Evolutionary conservation across 2,797 vertebrate genomes (phyloP).

Genomic region (Chelon auratus): DNA sequence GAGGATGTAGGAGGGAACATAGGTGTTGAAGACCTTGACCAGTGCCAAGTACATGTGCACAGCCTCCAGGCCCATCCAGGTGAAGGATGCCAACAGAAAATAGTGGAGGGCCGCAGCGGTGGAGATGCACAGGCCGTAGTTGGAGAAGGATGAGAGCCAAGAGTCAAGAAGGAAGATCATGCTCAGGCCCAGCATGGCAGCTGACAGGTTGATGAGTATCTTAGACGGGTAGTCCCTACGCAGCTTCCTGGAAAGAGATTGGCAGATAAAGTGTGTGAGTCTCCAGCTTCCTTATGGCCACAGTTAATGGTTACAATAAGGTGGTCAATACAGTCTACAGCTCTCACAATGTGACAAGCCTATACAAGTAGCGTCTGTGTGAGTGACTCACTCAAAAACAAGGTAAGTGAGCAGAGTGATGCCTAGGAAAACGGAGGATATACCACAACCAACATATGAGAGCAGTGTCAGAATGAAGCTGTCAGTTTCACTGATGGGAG

Average conservation of each 20-base stretch:
- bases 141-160: constrained; percentile 87
- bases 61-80: constrained; percentile 93
- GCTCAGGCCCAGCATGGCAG: constrained; percentile 87
- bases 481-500: constrained; percentile 67
- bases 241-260: constrained; percentile 81
- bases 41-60: constrained; percentile 92
- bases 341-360: background rate
- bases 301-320: background rate
- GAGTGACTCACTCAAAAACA: constrained; percentile 87
- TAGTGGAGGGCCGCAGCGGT: constrained; percentile 87
- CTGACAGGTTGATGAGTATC: constrained; percentile 91
- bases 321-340: background rate
- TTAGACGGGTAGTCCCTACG: constrained; percentile 89
- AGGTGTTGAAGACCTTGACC: constrained; percentile 93
- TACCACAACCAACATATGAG: constrained; percentile 88
- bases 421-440: constrained; percentile 90
- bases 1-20: constrained; percentile 88
- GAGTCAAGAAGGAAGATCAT: constrained; percentile 87
- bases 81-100: constrained; percentile 91
- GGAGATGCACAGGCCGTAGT: constrained; percentile 82
- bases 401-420: constrained; percentile 89
- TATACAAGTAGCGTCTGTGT: background rate
- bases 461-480: constrained; percentile 84
- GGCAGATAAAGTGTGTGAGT: background rate
- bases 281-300: background rate